These are phyloP conservation scores for Luidia sarsii DNA, from an alignment of 53 echinoderm and acorn worm species.

Conservation along the genomic window DNA sequence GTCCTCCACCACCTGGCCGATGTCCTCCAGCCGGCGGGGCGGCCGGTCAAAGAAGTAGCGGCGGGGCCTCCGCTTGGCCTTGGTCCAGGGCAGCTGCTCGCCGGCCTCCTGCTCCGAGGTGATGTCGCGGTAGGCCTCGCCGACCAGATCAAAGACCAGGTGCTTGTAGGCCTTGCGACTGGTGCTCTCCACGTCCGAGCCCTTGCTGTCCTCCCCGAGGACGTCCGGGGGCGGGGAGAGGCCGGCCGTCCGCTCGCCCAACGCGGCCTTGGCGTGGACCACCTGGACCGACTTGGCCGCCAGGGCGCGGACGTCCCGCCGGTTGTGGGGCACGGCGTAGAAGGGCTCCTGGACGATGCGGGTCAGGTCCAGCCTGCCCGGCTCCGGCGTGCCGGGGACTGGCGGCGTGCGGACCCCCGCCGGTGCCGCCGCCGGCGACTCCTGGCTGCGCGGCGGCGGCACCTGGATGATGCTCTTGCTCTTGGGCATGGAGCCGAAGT, in stretches of 20 bases:
- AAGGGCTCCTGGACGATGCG: conserved; percentile 87
- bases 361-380: conserved; percentile 74
- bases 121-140: conserved; percentile 84
- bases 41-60: conserved; percentile 72
- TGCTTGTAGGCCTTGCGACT: conserved; percentile 86
- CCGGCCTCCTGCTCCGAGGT: conserved; percentile 68
- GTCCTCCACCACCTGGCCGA: conserved; percentile 60
- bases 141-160: conserved; percentile 79
- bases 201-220: conserved; percentile 83
- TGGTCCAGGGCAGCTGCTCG: conserved; percentile 87
- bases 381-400: conserved; percentile 50
- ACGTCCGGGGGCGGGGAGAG: conserved; percentile 58
- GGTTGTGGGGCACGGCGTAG: conserved; percentile 94
- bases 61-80: conserved; percentile 82
- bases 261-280: conserved; percentile 66
- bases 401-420: conserved; percentile 52
- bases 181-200: conserved; percentile 84
- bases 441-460: conserved; percentile 77
- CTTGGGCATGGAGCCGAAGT: conserved; percentile 93
- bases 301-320: conserved; percentile 70
- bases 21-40: conserved; percentile 65
- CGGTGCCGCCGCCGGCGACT: no score
- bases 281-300: conserved; percentile 72
- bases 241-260: conserved; percentile 42
- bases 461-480: conserved; percentile 93